Evolutionary conservation across 2,113 vertebrate genomes (phyloP).

Genomic region (Tichodroma muraria): DNA sequence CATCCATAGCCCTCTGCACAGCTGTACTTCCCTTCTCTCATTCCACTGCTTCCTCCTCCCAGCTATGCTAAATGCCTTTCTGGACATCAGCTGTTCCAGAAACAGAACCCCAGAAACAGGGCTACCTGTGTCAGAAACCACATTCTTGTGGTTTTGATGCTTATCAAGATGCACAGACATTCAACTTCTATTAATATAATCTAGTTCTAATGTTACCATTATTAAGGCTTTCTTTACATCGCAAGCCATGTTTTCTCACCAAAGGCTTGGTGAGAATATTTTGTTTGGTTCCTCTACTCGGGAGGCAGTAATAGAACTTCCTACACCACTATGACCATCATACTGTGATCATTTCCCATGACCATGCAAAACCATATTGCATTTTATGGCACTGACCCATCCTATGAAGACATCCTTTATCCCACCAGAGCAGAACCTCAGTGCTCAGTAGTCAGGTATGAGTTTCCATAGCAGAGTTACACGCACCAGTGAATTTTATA

Average conservation of each 20-base stretch:
- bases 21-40: not conserved
- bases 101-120: not conserved
- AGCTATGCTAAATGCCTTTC: not conserved
- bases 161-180: not conserved
- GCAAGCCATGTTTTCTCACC: not conserved
- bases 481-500: not conserved
- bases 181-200: not conserved
- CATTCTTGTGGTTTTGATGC: not conserved
- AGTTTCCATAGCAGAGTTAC: not conserved
- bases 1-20: not conserved
- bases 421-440: not conserved
- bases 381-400: not conserved
- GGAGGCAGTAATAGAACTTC: not conserved
- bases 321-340: not conserved
- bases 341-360: not conserved
- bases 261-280: not conserved
- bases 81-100: not conserved
- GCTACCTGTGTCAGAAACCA: not conserved
- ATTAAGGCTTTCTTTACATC: not conserved
- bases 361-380: not conserved
- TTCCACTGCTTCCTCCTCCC: not conserved
- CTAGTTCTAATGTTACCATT: not conserved
- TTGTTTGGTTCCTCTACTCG: not conserved
- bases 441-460: rapidly evolving
- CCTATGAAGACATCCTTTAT: not conserved